Percentiles rank a stretch among this genome's conserved stretches.
phyloP scores from a whole-genome alignment of 2,888 invertebrate genomes.

The Nemotelus nigrinus region DNA sequence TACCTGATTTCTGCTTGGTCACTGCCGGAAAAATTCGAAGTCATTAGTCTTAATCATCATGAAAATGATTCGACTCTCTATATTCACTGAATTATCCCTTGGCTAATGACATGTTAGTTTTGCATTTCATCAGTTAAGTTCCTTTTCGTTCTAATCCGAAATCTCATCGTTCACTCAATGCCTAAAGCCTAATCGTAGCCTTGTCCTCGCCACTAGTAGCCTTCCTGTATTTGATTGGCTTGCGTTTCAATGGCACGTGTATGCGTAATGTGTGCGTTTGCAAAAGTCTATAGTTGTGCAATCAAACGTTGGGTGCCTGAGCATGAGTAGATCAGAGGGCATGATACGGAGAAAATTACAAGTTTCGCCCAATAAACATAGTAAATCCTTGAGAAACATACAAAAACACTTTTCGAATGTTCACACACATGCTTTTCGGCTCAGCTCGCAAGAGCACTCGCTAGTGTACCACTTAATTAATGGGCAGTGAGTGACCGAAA shows the following conservation, averaged over 20 bases:
- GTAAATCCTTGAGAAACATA: conserved; percentile 16
- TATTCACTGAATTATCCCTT: conserved; percentile 42
- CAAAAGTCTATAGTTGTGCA: background rate
- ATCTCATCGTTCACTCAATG: conserved; percentile 30
- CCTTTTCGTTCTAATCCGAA: conserved; percentile 15
- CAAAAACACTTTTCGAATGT: conserved; percentile 29
- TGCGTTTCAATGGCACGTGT: background rate
- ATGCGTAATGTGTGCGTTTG: background rate
- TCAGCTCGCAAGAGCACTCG: background rate
- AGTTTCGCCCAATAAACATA: conserved; percentile 29
- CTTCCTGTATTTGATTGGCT: too few species aligned
- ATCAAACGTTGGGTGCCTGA: too few species aligned
- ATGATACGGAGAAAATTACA: conserved; percentile 29
- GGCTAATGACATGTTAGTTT: conserved; percentile 44
- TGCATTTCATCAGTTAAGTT: conserved; percentile 34
- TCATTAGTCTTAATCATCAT: conserved; percentile 43
- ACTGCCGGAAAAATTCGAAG: background rate
- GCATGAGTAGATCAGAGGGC: conserved; percentile 3
- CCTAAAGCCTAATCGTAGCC: background rate
- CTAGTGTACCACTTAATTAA: conserved; percentile 25
- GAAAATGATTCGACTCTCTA: conserved; percentile 41
- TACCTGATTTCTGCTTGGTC: background rate
- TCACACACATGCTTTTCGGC: background rate
- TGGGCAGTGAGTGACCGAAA: conserved; percentile 32
- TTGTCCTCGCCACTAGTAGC: too few species aligned